Percentiles rank a stretch among this genome's conserved stretches.
Evolutionary conservation across 2,113 vertebrate species (phyloP).

Genomic region (Lonchura striata): DNA sequence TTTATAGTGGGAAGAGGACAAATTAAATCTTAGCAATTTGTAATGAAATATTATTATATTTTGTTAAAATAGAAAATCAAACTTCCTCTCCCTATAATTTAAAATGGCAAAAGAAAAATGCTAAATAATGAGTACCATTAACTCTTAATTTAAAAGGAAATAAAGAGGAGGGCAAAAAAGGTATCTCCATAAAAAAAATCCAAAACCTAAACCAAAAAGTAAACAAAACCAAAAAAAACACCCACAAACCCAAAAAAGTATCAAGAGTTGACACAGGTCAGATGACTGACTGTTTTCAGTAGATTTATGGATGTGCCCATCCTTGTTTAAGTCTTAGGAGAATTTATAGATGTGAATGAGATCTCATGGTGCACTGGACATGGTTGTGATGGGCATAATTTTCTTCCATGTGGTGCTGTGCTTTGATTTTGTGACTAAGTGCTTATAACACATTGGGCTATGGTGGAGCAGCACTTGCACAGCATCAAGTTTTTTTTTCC

Average conservation of each 20-base stretch:
- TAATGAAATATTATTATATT: not conserved
- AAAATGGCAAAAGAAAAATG: not conserved
- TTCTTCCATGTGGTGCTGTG: not conserved
- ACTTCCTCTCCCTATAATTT: not conserved
- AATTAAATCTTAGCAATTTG: not conserved
- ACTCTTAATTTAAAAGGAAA: not conserved
- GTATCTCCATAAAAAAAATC: too few relatives aligned
- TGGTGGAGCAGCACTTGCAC: not conserved
- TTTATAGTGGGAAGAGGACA: not conserved
- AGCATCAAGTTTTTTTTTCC: not conserved
- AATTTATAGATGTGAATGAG: not conserved
- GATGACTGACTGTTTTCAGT: not conserved
- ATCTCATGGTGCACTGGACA: too few relatives aligned
- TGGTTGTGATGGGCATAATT: not conserved
- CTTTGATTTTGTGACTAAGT: not conserved
- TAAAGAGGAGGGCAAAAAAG: not conserved
- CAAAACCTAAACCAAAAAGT: not conserved
- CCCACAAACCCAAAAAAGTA: accelerated
- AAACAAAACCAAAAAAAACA: accelerated
- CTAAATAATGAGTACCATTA: not conserved
- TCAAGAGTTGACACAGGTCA: not conserved
- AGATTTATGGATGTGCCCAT: not conserved
- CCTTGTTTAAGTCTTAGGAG: not conserved
- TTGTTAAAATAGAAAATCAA: not conserved
- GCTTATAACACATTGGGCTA: not conserved